Evolutionary conservation across 2,888 invertebrate species (phyloP).

Genomic region (Scrobipalpa costella): DNA sequence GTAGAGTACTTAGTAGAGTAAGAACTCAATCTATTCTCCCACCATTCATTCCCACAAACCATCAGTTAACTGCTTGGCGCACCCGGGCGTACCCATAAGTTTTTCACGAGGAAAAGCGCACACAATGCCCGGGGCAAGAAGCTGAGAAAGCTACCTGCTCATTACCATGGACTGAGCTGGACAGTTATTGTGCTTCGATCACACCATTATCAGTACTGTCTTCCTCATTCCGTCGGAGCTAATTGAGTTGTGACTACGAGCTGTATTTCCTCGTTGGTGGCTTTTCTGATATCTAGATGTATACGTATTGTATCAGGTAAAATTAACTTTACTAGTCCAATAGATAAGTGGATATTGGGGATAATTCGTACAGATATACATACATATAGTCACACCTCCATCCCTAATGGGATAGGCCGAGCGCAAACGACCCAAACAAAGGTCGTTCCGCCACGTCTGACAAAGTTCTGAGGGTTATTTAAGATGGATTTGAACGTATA

Average conservation of each 20-base stretch:
- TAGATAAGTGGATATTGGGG: too few relatives aligned
- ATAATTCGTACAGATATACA: too few relatives aligned
- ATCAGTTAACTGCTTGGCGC: slow-evolving; percentile 25
- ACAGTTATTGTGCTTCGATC: background rate
- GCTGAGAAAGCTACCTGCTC: slow-evolving; percentile 63
- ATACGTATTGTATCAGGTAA: too few relatives aligned
- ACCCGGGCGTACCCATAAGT: slow-evolving; percentile 53
- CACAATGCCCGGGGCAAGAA: slow-evolving; percentile 63
- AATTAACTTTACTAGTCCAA: too few relatives aligned
- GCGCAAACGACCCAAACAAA: too few relatives aligned
- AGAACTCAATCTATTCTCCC: background rate
- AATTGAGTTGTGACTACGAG: slow-evolving; percentile 1
- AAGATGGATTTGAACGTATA: too few relatives aligned
- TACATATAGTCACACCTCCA: too few relatives aligned
- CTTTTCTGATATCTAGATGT: too few relatives aligned
- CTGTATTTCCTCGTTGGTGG: background rate
- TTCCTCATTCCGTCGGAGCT: background rate
- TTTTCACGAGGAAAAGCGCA: slow-evolving; percentile 74
- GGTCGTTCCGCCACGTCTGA: too few relatives aligned
- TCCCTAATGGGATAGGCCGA: too few relatives aligned
- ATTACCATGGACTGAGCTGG: slow-evolving; percentile 44
- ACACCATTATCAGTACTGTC: background rate
- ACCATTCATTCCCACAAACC: background rate
- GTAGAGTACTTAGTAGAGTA: too few relatives aligned
- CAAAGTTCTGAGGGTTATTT: too few relatives aligned